These are phyloP conservation scores for Microcebus murinus DNA, from an alignment of 2,113 vertebrate species.

Conservation along the genomic window DNA sequence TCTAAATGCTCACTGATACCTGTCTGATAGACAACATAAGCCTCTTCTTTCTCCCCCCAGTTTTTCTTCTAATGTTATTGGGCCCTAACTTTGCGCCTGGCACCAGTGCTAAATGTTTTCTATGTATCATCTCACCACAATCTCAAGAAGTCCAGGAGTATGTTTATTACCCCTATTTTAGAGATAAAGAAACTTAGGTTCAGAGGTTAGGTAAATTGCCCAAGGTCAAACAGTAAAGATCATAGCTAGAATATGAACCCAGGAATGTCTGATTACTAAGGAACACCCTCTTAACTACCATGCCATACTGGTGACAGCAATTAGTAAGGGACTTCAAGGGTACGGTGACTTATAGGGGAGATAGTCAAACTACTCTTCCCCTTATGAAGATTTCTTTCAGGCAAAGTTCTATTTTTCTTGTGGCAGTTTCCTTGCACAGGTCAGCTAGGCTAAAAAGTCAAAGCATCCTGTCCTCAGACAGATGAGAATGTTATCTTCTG, in stretches of 20 bases:
- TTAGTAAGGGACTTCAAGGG: slow-evolving; percentile 29
- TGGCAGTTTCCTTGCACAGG: background rate
- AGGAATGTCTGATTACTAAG: background rate
- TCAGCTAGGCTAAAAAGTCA: background rate
- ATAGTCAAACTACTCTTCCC: background rate
- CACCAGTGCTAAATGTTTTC: slow-evolving; percentile 20
- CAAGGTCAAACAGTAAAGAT: background rate
- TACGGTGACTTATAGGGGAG: background rate
- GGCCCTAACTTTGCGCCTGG: background rate
- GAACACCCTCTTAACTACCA: background rate
- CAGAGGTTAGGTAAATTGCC: background rate
- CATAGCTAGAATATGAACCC: background rate
- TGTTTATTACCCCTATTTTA: background rate
- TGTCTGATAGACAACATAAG: background rate
- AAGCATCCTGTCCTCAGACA: background rate
- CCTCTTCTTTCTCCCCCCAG: too few species aligned
- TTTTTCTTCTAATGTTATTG: background rate
- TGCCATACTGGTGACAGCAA: background rate
- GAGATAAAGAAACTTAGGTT: background rate
- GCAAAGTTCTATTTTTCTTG: background rate
- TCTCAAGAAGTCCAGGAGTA: background rate
- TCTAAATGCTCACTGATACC: background rate
- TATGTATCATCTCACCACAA: slow-evolving; percentile 4
- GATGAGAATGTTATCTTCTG: background rate
- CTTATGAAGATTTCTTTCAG: background rate